phyloP scores from a whole-genome alignment of 2,113 vertebrate species.

The Notothenia coriiceps region DNA sequence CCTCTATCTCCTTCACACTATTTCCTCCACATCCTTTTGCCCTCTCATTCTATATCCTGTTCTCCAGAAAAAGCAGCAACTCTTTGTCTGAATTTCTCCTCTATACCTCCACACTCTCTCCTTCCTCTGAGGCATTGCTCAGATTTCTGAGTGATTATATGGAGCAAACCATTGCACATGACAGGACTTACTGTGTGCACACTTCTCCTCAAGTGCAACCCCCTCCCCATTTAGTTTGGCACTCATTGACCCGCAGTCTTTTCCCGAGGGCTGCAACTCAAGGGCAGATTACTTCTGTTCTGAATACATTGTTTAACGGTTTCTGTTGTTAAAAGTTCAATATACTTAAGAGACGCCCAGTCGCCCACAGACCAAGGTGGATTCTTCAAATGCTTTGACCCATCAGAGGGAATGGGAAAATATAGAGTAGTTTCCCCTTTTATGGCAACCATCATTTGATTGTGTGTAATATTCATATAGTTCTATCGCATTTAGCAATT shows the following conservation, averaged over 20 bases:
- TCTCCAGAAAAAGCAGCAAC: background rate
- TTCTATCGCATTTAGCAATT: no score
- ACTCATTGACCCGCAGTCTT: background rate
- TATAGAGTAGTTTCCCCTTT: no score
- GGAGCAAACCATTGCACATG: constrained; percentile 68
- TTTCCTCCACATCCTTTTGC: constrained; percentile 57
- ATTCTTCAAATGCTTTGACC: background rate
- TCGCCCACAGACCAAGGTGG: background rate
- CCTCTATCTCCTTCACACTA: constrained; percentile 38
- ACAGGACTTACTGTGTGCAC: constrained; percentile 56
- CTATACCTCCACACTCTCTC: background rate
- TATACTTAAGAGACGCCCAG: background rate
- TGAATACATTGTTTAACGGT: background rate
- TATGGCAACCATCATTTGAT: no score
- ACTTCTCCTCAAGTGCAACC: constrained; percentile 21
- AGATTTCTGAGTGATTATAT: constrained; percentile 63
- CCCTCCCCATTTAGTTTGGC: constrained; percentile 1
- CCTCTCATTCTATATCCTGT: constrained; percentile 45
- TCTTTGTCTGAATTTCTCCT: background rate
- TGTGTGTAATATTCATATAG: no score
- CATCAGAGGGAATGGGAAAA: no score
- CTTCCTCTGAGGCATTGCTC: constrained; percentile 50
- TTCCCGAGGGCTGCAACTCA: background rate
- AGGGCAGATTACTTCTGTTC: background rate
- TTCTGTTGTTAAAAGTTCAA: background rate